Evolutionary conservation across 1,140 invertebrate species (phyloP).

Genomic region (Laupala kohalensis): DNA sequence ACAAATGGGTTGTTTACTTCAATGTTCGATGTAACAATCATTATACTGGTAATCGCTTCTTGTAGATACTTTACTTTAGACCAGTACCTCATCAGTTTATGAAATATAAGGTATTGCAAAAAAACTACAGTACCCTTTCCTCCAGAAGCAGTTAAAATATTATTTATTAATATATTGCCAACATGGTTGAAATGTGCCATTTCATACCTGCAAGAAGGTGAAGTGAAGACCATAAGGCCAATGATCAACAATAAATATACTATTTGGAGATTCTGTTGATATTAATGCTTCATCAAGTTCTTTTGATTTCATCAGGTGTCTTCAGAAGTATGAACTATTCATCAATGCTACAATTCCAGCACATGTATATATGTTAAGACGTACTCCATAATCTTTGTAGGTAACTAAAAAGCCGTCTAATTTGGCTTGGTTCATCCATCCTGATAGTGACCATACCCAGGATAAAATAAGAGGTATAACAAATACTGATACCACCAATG

Average conservation of each 20-base stretch:
- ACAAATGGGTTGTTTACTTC: not conserved
- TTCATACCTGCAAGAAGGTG: not conserved
- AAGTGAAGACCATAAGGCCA: not conserved
- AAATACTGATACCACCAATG: not conserved
- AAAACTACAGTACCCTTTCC: not conserved
- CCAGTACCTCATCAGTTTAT: not conserved
- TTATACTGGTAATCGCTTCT: not conserved
- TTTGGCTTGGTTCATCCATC: not conserved
- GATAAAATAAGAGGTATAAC: not conserved
- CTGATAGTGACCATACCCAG: not conserved
- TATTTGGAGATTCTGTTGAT: conserved; percentile 3
- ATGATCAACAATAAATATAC: not conserved
- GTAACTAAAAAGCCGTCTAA: not conserved
- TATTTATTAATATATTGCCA: not conserved
- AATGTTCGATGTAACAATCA: not conserved
- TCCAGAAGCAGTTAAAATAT: not conserved
- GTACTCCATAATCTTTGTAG: conserved; percentile 4
- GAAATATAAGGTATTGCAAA: not conserved
- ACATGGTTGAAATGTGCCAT: not conserved
- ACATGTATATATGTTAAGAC: not conserved
- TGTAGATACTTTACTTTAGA: not conserved
- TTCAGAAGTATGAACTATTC: not conserved
- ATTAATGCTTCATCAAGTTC: conserved; percentile 1
- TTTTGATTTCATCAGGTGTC: not conserved
- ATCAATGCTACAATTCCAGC: conserved; percentile 1